phyloP scores from a whole-genome alignment of 1,140 invertebrate species.

The Ridgeia piscesae region DNA sequence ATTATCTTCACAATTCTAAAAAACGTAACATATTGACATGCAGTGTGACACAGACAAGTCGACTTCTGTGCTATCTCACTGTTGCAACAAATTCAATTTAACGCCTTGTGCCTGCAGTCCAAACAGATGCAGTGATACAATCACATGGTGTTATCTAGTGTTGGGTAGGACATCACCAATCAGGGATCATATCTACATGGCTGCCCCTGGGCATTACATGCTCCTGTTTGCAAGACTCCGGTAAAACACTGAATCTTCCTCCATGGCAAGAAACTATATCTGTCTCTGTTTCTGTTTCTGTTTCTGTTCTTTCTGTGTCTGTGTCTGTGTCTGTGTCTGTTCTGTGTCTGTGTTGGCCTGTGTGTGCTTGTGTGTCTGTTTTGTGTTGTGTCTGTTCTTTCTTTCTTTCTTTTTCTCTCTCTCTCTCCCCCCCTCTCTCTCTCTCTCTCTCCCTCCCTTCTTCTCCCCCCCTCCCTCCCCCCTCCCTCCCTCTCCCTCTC shows the following conservation, averaged over 20 bases:
- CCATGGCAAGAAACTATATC: background rate
- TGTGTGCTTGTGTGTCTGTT: no score
- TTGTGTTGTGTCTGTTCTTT: no score
- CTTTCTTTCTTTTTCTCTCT: no score
- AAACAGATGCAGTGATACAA: background rate
- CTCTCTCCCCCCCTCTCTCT: background rate
- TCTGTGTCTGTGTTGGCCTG: no score
- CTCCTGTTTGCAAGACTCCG: background rate
- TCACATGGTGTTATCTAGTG: background rate
- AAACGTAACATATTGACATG: no score
- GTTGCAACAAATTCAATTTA: conserved; percentile 1
- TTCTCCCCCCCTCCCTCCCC: no score
- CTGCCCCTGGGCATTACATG: background rate
- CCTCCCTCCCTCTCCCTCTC: no score
- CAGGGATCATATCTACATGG: background rate
- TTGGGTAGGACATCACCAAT: background rate
- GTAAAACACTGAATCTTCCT: background rate
- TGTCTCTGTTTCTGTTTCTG: no score
- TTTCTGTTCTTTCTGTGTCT: no score
- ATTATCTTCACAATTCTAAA: background rate
- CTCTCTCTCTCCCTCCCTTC: no score
- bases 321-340: no score
- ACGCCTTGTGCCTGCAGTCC: background rate
- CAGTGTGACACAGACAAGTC: no score
- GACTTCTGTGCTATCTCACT: background rate